Evolutionary conservation across 2,797 vertebrate genomes (phyloP).

Genomic region (Rallus crepitans): DNA sequence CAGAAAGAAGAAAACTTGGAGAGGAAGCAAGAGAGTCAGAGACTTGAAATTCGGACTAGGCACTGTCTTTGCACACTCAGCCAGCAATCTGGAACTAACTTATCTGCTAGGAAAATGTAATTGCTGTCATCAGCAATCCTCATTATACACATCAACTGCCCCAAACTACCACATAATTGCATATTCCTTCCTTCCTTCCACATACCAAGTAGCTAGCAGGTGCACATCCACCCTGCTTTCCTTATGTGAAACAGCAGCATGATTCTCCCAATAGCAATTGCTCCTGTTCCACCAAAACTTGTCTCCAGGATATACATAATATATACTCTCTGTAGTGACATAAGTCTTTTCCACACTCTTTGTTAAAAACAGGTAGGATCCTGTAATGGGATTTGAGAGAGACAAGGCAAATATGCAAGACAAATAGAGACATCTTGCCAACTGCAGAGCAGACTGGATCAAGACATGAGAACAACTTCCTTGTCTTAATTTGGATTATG

Average conservation of each 20-base stretch:
- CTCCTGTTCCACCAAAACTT: background rate
- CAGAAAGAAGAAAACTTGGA: background rate
- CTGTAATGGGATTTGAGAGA: background rate
- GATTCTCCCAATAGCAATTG: background rate
- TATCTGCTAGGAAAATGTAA: background rate
- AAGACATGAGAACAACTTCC: background rate
- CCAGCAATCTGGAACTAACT: background rate
- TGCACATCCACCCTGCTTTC: background rate
- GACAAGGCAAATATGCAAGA: background rate
- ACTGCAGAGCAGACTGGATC: background rate
- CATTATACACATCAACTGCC: background rate
- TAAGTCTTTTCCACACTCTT: background rate
- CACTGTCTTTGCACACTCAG: background rate
- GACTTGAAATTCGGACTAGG: background rate
- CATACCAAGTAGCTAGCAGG: background rate
- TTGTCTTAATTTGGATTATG: background rate
- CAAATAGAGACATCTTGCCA: background rate
- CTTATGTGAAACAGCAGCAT: background rate
- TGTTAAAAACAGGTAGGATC: background rate
- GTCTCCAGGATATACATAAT: background rate
- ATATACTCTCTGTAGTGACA: background rate
- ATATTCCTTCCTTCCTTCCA: background rate
- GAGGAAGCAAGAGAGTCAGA: background rate
- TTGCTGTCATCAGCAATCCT: background rate
- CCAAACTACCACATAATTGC: background rate